Evolutionary conservation across 2,797 vertebrate species (phyloP), one percentile per base, ranked within the genome.

Genomic region (Echiichthys vipera): DNA sequence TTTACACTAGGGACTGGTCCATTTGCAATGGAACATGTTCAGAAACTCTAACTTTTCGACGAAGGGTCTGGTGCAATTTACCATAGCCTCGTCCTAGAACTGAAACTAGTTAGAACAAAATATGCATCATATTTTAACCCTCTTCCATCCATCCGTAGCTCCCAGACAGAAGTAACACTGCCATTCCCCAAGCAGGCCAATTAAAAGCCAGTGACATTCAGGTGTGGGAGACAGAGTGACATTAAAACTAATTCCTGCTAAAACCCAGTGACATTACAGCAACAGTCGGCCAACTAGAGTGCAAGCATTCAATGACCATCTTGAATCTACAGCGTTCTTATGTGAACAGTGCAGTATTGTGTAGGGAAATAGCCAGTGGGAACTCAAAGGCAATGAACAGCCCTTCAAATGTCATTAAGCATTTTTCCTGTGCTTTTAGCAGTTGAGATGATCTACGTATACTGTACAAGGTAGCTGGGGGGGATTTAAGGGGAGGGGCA

Each of bases 161-260:
- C 42, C 49, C 58, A 81, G 91, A 66, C 80, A 84, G 71, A 75
- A 86, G 81, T 72, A 86, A 85, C 71, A 54, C 68, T 83, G 88
- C 75, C 84, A 78, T 89, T 91, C 90, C 80, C 80, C 70, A 81
- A 81, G 77, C 68, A 61, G 83, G 78, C 91, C 92, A 93, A 93
- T 95, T 93, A 94, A 93, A 93, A 86, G 50, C 76, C 78, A 73
- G 81, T 95, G 94, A 94, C 93, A 93, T 95, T 95, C 90, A 90
- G 85, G 81, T 88, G 74, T 80, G 72, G 65, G 58, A 87, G 85
- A 92, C 74, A 56, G 85, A 91, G 65, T 93, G 93, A 91, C 93
- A 94, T 94, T 95, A 91, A 91, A 89, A 91, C 84, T 84, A 77
- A 93, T 93, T 94, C 88, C 80, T 66, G 68, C 78, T 88, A 87